A percentile compares a stretch with the other conserved stretches of the same genome.
Conservation (phyloP, 2,113 vertebrate genomes). For the Aythya baeri region DNA sequence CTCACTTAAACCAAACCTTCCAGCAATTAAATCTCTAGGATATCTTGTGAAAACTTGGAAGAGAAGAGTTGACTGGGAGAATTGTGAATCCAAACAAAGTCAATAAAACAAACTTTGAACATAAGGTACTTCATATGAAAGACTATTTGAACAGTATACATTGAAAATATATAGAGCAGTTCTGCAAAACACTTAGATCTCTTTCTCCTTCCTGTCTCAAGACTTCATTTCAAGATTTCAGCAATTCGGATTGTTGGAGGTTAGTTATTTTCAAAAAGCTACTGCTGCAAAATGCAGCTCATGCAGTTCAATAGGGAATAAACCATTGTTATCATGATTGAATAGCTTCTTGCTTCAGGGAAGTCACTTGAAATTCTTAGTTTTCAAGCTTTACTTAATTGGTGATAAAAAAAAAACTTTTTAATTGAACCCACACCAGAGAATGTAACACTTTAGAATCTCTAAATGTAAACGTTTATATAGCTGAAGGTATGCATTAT, state of each 20-base stretch:
- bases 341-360: constrained; percentile 26
- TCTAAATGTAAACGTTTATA: not conserved
- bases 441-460: constrained; percentile 1
- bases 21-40: not conserved
- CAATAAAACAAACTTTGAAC: not conserved
- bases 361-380: constrained; percentile 9
- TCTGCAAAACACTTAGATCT: not conserved
- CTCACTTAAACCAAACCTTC: not conserved
- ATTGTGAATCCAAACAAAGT: not conserved
- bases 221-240: not conserved
- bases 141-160: not conserved
- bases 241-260: not conserved
- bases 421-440: not conserved
- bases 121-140: not conserved
- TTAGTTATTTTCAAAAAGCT: not conserved
- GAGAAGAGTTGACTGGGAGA: not conserved
- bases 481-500: constrained; percentile 29
- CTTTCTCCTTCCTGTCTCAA: not conserved
- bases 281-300: not conserved
- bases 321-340: not conserved
- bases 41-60: not conserved
- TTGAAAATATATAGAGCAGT: not conserved
- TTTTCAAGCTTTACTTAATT: constrained; percentile 40
- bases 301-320: not conserved
- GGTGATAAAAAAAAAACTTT: constrained; percentile 13